Conservation (phyloP, 2,113 vertebrate species). For the Mus pahari region DNA sequence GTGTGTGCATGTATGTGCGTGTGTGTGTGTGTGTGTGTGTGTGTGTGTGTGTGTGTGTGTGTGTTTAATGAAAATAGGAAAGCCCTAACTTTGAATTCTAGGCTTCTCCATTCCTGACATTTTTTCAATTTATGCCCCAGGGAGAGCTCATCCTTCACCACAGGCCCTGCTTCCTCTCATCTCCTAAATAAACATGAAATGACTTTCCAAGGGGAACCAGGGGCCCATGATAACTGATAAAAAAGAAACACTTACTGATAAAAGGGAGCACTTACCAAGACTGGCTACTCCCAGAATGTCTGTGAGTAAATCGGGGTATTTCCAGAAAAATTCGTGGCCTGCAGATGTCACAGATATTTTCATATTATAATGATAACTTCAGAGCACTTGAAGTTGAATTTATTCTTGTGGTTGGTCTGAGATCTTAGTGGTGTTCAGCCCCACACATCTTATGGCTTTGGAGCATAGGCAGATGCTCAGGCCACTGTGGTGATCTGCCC, state of each 20-base stretch:
- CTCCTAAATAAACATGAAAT: neutral
- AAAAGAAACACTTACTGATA: too few species aligned
- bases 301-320: neutral
- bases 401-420: neutral
- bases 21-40: neutral
- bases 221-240: too few species aligned
- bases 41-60: neutral
- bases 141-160: accelerated
- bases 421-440: accelerated
- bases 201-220: neutral
- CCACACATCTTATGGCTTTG: accelerated
- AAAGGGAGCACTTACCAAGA: too few species aligned
- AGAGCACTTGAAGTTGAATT: too few species aligned
- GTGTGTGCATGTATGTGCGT: accelerated
- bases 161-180: neutral
- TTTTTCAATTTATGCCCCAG: neutral
- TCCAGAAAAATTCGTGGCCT: neutral
- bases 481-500: too few species aligned
- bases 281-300: neutral
- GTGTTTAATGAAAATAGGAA: neutral
- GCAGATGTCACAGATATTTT: neutral
- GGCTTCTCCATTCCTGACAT: neutral
- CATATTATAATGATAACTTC: neutral
- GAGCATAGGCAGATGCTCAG: accelerated
- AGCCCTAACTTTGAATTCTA: neutral